phyloP scores from a whole-genome alignment of 2,888 invertebrate genomes.

The Pomacea canaliculata region DNA sequence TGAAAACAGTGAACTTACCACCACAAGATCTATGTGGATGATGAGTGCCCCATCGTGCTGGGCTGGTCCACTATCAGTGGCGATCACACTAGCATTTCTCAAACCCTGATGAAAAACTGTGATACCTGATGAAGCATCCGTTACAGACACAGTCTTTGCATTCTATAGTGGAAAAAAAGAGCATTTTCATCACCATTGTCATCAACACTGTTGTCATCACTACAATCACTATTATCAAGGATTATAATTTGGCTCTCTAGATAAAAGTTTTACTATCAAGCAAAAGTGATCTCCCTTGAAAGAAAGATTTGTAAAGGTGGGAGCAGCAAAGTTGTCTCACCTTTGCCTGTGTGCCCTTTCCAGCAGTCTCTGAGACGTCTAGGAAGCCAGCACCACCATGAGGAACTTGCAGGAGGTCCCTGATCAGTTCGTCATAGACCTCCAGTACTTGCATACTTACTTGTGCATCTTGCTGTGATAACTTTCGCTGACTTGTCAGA shows the following conservation, averaged over 20 bases:
- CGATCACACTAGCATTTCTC: slow-evolving; percentile 50
- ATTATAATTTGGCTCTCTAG: too few relatives aligned
- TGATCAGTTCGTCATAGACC: slow-evolving; percentile 64
- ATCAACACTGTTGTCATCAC: too few relatives aligned
- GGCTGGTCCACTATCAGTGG: slow-evolving; percentile 62
- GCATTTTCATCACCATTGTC: too few relatives aligned
- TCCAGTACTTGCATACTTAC: slow-evolving; percentile 62
- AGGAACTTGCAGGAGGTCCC: slow-evolving; percentile 57
- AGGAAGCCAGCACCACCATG: slow-evolving; percentile 40
- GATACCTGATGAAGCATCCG: slow-evolving; percentile 51
- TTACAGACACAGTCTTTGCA: slow-evolving; percentile 39
- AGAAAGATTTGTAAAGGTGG: too few relatives aligned
- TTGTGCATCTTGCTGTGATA: slow-evolving; percentile 44
- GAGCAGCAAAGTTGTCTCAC: slow-evolving; percentile 32
- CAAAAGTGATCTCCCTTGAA: too few relatives aligned
- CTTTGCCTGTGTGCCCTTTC: slow-evolving; percentile 56
- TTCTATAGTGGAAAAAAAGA: slow-evolving; percentile 36
- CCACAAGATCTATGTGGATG: slow-evolving; percentile 53
- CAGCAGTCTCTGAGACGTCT: slow-evolving; percentile 57
- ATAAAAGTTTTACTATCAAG: too few relatives aligned
- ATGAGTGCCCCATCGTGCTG: slow-evolving; percentile 55
- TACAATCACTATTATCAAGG: too few relatives aligned
- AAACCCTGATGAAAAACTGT: slow-evolving; percentile 58
- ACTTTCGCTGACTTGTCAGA: slow-evolving; percentile 47
- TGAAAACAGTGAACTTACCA: slow-evolving; percentile 47